These are phyloP conservation scores for Procambarus virginalis DNA, from an alignment of 1,140 invertebrate species.

Conservation along the genomic window DNA sequence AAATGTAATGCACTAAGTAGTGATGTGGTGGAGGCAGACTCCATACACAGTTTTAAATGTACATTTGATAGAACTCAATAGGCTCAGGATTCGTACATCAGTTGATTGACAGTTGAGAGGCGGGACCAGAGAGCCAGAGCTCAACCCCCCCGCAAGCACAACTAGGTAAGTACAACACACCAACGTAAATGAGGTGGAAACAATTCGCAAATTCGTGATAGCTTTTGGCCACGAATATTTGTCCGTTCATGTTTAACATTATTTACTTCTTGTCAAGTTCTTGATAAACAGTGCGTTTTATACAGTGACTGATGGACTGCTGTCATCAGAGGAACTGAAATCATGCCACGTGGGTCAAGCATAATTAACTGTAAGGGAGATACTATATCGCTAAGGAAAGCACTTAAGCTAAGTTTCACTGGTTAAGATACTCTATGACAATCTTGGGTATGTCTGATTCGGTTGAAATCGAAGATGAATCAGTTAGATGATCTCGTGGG, in stretches of 20 bases:
- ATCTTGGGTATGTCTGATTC: conserved; percentile 4
- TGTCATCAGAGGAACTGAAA: conserved; percentile 15
- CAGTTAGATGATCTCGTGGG: neutral
- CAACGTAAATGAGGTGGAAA: too few relatives aligned
- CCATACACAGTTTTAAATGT: too few relatives aligned
- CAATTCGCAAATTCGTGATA: conserved; percentile 7
- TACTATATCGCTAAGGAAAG: neutral
- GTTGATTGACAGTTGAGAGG: too few relatives aligned
- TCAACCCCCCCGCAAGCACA: too few relatives aligned
- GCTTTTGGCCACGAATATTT: conserved; percentile 49
- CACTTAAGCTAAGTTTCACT: neutral
- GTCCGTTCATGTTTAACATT: conserved; percentile 46
- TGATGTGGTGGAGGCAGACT: too few relatives aligned
- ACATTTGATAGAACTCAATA: too few relatives aligned
- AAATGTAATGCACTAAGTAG: too few relatives aligned
- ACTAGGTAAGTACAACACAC: too few relatives aligned
- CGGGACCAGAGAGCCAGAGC: too few relatives aligned
- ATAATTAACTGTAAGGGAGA: conserved; percentile 16
- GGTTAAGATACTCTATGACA: conserved; percentile 7
- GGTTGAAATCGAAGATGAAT: neutral
- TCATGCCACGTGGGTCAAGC: conserved; percentile 25
- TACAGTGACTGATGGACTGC: conserved; percentile 28
- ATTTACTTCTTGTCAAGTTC: conserved; percentile 44
- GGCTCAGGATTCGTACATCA: too few relatives aligned
- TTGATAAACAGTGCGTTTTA: conserved; percentile 31